Evolutionary conservation across 2,888 invertebrate genomes (phyloP).

Genomic region (Aphodius sticticus): DNA sequence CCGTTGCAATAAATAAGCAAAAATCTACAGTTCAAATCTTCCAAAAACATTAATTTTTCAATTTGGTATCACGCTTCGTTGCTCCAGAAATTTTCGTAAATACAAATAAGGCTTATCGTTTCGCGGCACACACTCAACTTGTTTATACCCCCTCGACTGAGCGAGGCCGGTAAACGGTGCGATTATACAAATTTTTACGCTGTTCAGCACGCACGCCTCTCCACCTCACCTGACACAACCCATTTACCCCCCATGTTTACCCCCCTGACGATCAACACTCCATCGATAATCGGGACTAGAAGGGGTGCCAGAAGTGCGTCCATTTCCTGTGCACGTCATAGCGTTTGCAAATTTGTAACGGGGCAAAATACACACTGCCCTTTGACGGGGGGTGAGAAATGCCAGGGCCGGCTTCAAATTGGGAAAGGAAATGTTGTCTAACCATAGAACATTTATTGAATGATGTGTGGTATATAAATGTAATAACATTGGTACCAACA

Average conservation of each 20-base stretch:
- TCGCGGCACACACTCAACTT: background rate
- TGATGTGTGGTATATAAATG: too few species aligned
- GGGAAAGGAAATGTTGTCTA: too few species aligned
- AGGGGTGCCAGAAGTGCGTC: constrained; percentile 28
- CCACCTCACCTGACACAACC: background rate
- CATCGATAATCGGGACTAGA: background rate
- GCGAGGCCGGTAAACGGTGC: background rate
- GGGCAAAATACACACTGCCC: constrained; percentile 10
- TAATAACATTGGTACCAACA: too few species aligned
- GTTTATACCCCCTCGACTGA: background rate
- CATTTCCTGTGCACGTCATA: constrained; percentile 35
- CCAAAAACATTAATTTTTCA: background rate
- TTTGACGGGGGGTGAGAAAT: background rate
- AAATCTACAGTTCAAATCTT: background rate
- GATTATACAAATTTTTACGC: constrained; percentile 4
- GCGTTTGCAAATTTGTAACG: constrained; percentile 31
- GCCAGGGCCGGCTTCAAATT: background rate
- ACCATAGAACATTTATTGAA: too few species aligned
- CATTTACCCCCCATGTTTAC: background rate
- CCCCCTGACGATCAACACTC: background rate
- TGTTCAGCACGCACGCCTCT: background rate
- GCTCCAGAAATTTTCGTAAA: background rate
- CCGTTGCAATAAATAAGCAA: background rate
- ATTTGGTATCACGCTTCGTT: background rate
- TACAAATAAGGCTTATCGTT: constrained; percentile 4